phyloP scores from a whole-genome alignment of 2,888 invertebrate species.

The Neria commutata region DNA sequence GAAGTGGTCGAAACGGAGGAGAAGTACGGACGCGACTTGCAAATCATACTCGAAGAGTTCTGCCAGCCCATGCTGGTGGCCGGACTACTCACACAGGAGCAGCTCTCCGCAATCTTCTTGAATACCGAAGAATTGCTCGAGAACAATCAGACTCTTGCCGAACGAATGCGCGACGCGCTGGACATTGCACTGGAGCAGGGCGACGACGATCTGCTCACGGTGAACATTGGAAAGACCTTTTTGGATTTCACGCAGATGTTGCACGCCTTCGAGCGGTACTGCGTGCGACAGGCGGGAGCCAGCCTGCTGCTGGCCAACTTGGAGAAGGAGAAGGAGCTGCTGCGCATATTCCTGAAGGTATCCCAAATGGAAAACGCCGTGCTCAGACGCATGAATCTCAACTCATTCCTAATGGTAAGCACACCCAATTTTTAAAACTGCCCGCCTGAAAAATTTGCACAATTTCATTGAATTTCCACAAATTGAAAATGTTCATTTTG shows the following conservation, averaged over 20 bases:
- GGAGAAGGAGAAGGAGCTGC: slow-evolving; percentile 92
- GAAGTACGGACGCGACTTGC: slow-evolving; percentile 91
- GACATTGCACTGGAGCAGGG: slow-evolving; percentile 84
- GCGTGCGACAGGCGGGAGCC: slow-evolving; percentile 90
- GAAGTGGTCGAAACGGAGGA: slow-evolving; percentile 96
- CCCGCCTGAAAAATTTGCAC: neutral
- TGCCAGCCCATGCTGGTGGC: slow-evolving; percentile 93
- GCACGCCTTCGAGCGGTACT: slow-evolving; percentile 93
- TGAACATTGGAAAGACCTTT: slow-evolving; percentile 89
- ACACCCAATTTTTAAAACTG: neutral
- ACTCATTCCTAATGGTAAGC: slow-evolving; percentile 94
- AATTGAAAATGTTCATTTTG: neutral
- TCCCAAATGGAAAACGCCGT: slow-evolving; percentile 97
- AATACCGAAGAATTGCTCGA: slow-evolving; percentile 92
- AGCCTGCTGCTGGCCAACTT: slow-evolving; percentile 85
- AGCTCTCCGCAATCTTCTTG: slow-evolving; percentile 88
- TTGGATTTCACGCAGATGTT: slow-evolving; percentile 91
- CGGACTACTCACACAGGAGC: slow-evolving; percentile 87
- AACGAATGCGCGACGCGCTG: slow-evolving; percentile 83
- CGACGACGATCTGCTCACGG: slow-evolving; percentile 82
- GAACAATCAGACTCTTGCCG: slow-evolving; percentile 84
- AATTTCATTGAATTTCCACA: neutral
- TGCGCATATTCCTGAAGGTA: slow-evolving; percentile 91
- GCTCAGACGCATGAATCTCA: slow-evolving; percentile 91
- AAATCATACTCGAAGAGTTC: slow-evolving; percentile 91